Evolutionary conservation across 2,888 invertebrate species (phyloP).

Genomic region (Idaea straminata): DNA sequence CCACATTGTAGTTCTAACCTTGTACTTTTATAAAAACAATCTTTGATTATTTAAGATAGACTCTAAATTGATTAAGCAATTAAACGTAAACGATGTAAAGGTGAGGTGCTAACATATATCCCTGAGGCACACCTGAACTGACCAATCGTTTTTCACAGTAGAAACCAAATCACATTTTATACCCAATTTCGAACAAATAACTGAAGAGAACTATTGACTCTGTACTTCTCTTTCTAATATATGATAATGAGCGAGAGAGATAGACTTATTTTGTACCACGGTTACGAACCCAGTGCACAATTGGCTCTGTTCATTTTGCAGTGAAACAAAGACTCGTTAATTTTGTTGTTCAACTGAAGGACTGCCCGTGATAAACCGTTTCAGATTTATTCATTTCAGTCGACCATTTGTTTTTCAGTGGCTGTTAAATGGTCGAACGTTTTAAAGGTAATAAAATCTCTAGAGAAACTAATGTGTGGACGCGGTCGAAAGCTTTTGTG

Average conservation of each 20-base stretch:
- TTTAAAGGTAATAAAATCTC: conserved; percentile 49
- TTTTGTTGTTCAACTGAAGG: conserved; percentile 12
- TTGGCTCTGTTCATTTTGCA: not conserved
- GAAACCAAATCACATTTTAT: conserved; percentile 6
- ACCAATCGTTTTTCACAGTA: conserved; percentile 11
- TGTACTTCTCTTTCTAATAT: not conserved
- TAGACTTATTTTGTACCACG: not conserved
- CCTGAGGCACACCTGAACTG: conserved; percentile 41
- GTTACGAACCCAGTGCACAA: not conserved
- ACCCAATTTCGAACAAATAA: not conserved
- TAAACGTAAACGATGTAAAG: conserved; percentile 3
- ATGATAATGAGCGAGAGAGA: not conserved
- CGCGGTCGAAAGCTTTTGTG: conserved; percentile 38
- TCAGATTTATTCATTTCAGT: conserved; percentile 56
- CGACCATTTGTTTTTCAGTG: conserved; percentile 56
- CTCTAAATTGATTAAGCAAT: no score
- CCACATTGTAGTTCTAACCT: no score
- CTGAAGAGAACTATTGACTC: not conserved
- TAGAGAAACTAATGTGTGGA: conserved; percentile 38
- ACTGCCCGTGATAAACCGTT: conserved; percentile 61
- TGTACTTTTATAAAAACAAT: no score
- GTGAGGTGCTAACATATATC: conserved; percentile 38
- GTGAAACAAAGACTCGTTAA: not conserved
- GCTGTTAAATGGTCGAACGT: conserved; percentile 48
- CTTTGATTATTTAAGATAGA: no score